Conservation (phyloP, 2,797 vertebrate genomes). For the Takifugu rubripes region DNA sequence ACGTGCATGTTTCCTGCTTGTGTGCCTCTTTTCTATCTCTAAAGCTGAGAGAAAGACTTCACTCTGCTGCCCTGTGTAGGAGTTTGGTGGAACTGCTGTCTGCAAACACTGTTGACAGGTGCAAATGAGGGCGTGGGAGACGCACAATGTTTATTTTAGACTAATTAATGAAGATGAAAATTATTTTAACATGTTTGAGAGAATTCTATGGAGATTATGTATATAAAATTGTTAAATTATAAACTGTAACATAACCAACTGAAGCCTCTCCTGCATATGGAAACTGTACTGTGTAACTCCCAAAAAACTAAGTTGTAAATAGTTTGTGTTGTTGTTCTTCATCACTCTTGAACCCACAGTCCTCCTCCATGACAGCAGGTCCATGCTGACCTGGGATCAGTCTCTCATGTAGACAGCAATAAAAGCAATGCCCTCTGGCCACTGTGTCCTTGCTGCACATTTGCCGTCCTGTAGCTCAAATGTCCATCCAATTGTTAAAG, state of each 20-base stretch:
- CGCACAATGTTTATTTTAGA: constrained; percentile 61
- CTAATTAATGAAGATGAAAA: constrained; percentile 38
- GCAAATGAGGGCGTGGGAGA: constrained; percentile 25
- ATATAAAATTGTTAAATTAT: constrained; percentile 45
- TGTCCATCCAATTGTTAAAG: too few relatives aligned
- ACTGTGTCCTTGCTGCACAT: too few relatives aligned
- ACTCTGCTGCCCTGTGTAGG: constrained; percentile 58
- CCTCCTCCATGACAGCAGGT: constrained; percentile 11
- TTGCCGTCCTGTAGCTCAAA: too few relatives aligned
- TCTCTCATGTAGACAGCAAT: too few relatives aligned
- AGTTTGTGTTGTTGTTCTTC: constrained; percentile 3
- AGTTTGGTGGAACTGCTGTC: constrained; percentile 24
- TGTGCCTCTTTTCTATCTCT: constrained; percentile 44
- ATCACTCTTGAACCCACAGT: not conserved
- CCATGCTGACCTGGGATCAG: too few relatives aligned
- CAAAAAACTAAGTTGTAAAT: constrained; percentile 64
- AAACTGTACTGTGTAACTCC: constrained; percentile 46
- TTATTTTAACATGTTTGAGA: constrained; percentile 54
- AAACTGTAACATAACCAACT: constrained; percentile 59
- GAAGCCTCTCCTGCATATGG: constrained; percentile 41
- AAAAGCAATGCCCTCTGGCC: not conserved
- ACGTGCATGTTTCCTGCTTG: constrained; percentile 74
- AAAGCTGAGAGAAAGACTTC: constrained; percentile 40
- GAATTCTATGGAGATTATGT: constrained; percentile 36
- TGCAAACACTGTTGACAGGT: too few relatives aligned